Conservation (phyloP, 2,888 invertebrate species). For the Caenorhabditis zanzibari region DNA sequence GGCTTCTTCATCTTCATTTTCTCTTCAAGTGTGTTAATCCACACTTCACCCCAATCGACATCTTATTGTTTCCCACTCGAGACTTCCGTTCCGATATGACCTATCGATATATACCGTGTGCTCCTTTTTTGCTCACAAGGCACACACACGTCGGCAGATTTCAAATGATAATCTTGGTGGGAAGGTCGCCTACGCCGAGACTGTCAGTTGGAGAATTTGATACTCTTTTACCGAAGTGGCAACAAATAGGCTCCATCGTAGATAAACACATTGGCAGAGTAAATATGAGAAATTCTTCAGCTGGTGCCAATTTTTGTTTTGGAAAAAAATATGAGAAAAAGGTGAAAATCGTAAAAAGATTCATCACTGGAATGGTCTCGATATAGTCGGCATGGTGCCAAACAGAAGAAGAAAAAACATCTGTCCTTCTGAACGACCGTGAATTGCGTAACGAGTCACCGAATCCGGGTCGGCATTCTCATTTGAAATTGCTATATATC, state of each 20-base stretch:
- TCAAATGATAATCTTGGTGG: neutral
- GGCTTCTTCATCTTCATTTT: constrained; percentile 30
- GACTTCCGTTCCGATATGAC: constrained; percentile 26
- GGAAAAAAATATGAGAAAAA: neutral
- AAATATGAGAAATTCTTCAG: constrained; percentile 13
- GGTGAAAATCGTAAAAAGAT: neutral
- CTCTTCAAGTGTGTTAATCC: constrained; percentile 63
- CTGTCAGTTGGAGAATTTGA: constrained; percentile 2
- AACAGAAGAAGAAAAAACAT: constrained; percentile 47
- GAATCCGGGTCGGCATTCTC: constrained; percentile 40
- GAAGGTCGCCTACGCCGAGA: neutral
- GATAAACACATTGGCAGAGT: constrained; percentile 1
- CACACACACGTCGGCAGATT: constrained; percentile 40
- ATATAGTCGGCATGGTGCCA: constrained; percentile 15
- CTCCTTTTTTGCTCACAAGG: neutral
- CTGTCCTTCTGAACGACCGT: constrained; percentile 27
- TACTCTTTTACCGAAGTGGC: constrained; percentile 1
- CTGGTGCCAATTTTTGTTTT: neutral
- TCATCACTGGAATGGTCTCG: constrained; percentile 35
- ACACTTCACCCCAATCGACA: constrained; percentile 54
- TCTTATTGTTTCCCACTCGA: constrained; percentile 29
- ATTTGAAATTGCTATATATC: constrained; percentile 51
- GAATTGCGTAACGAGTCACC: constrained; percentile 55
- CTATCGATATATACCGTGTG: constrained; percentile 31
- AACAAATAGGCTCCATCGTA: constrained; percentile 1